phyloP scores from a whole-genome alignment of 2,797 vertebrate genomes.

The Sebastes alutus region DNA sequence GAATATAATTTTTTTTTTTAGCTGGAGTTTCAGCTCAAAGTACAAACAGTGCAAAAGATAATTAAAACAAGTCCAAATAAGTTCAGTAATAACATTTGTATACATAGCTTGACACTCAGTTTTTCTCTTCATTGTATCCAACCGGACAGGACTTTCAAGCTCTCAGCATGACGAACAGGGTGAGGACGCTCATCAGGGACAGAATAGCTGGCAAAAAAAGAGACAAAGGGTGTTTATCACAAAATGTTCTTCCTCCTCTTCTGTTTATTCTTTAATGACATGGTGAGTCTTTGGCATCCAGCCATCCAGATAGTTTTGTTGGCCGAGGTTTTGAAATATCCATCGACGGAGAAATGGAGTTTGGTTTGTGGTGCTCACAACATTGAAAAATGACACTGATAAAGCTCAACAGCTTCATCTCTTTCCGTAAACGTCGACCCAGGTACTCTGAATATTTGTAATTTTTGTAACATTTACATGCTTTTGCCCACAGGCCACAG shows the following conservation, averaged over 20 bases:
- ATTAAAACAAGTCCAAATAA: background rate
- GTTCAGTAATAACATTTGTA: background rate
- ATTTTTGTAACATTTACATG: too few species aligned
- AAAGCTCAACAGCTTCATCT: background rate
- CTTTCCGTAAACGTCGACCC: background rate
- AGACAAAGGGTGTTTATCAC: background rate
- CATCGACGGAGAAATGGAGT: background rate
- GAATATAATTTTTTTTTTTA: background rate
- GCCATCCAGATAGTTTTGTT: background rate
- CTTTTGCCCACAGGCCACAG: too few species aligned
- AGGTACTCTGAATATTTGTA: background rate
- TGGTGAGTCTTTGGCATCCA: background rate
- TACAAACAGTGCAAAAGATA: constrained; percentile 24
- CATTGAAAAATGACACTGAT: background rate
- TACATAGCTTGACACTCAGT: constrained; percentile 12
- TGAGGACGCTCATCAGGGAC: constrained; percentile 46
- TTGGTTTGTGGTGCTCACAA: background rate
- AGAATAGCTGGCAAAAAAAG: constrained; percentile 35
- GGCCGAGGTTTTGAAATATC: background rate
- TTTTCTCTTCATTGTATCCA: constrained; percentile 14
- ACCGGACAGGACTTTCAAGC: constrained; percentile 2
- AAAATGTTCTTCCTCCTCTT: background rate
- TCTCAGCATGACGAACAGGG: background rate
- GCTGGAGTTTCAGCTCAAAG: background rate
- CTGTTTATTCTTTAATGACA: background rate